These are phyloP conservation scores for Rhombomys opimus DNA, from an alignment of 2,113 vertebrate genomes.

Conservation along the genomic window DNA sequence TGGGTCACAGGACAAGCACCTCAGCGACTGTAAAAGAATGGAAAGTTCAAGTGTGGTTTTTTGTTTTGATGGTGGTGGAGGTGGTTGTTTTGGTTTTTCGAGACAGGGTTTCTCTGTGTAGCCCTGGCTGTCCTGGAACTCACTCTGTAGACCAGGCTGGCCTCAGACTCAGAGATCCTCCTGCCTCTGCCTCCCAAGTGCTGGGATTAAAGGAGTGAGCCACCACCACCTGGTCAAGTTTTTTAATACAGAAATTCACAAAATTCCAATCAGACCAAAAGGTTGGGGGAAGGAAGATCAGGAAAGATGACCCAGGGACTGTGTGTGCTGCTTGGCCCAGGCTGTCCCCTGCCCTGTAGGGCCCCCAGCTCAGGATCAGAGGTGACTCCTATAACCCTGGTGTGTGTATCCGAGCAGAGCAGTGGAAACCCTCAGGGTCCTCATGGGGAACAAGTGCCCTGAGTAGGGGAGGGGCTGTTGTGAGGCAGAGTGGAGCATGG, in stretches of 20 bases:
- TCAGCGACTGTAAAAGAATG: background rate
- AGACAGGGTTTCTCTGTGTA: background rate
- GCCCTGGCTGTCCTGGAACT: background rate
- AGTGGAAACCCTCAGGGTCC: fast-evolving
- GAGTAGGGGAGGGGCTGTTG: background rate
- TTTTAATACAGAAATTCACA: background rate
- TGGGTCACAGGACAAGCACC: background rate
- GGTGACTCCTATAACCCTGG: background rate
- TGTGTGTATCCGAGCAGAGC: too few species aligned
- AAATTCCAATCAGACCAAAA: background rate
- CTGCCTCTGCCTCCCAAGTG: background rate
- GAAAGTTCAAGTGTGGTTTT: background rate
- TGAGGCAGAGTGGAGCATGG: background rate
- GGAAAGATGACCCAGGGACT: background rate
- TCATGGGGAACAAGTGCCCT: background rate
- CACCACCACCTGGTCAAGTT: background rate
- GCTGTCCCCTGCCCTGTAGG: fast-evolving
- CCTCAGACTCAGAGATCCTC: background rate
- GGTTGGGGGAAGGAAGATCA: background rate
- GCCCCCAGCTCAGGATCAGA: background rate
- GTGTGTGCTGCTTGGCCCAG: background rate
- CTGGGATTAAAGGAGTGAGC: background rate
- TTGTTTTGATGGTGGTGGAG: background rate
- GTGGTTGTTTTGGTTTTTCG: background rate
- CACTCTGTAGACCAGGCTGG: background rate